phyloP scores from a whole-genome alignment of 1,140 invertebrate species.

The Drosophila fuyamai region DNA sequence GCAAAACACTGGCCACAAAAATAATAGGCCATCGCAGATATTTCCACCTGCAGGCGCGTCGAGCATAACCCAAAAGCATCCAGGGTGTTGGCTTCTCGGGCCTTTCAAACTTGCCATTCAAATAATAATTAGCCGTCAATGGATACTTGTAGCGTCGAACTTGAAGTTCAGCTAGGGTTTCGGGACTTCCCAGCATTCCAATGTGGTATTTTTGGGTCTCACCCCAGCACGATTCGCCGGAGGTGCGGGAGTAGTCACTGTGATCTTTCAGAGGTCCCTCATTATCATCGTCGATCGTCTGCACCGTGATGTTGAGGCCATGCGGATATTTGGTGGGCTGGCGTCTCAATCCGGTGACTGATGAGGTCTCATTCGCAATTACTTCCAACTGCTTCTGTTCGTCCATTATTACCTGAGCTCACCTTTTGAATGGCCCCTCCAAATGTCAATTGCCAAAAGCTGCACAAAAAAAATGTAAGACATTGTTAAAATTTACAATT shows the following conservation, averaged over 20 bases:
- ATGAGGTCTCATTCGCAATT: slow-evolving; percentile 49
- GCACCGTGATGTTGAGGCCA: slow-evolving; percentile 74
- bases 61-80: slow-evolving; percentile 61
- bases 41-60: slow-evolving; percentile 75
- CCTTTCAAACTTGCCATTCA: slow-evolving; percentile 45
- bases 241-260: slow-evolving; percentile 66
- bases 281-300: slow-evolving; percentile 61
- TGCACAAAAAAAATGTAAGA: slow-evolving; percentile 9
- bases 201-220: slow-evolving; percentile 75
- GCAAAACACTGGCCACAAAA: slow-evolving; percentile 74
- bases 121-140: slow-evolving; percentile 76
- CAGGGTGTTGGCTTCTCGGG: slow-evolving; percentile 52
- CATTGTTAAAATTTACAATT: not conserved
- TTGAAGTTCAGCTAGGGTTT: slow-evolving; percentile 75
- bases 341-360: slow-evolving; percentile 53
- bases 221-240: slow-evolving; percentile 60
- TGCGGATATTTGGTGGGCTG: slow-evolving; percentile 81
- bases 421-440: slow-evolving; percentile 32
- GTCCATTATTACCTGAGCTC: slow-evolving; percentile 54
- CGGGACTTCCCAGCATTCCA: slow-evolving; percentile 69
- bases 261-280: slow-evolving; percentile 4
- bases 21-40: slow-evolving; percentile 81
- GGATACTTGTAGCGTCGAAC: slow-evolving; percentile 81
- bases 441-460: slow-evolving; percentile 66
- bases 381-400: slow-evolving; percentile 59